These are phyloP conservation scores for Smutsia temminckii DNA, from an alignment of 2,797 vertebrate genomes.

Conservation along the genomic window DNA sequence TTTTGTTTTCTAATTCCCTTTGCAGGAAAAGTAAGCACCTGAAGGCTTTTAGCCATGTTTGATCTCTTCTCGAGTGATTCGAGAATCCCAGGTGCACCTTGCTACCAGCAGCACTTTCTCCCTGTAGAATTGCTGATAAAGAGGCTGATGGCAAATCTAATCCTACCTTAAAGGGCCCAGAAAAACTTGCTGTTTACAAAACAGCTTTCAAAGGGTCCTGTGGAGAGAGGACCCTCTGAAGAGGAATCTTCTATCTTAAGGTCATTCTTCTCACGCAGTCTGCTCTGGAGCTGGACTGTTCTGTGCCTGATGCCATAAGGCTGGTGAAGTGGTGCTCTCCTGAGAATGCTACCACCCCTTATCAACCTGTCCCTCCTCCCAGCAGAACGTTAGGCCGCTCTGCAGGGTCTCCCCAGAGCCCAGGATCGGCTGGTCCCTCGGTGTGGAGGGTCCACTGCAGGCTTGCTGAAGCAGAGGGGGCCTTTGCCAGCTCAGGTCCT, in stretches of 20 bases:
- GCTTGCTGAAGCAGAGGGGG: not conserved
- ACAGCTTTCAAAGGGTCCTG: fast-evolving
- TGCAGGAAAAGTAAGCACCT: fast-evolving
- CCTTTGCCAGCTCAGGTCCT: fast-evolving
- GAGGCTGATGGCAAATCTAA: fast-evolving
- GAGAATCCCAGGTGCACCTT: not conserved
- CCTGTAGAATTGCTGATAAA: fast-evolving
- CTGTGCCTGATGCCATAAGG: fast-evolving
- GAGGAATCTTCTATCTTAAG: not conserved
- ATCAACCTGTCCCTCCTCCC: not conserved
- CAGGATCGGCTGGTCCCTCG: not conserved
- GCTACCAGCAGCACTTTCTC: fast-evolving
- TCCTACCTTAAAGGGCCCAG: not conserved
- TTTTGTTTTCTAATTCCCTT: not conserved
- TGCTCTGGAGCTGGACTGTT: not conserved
- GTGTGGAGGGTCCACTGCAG: fast-evolving
- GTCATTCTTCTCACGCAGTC: fast-evolving
- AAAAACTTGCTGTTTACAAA: not conserved
- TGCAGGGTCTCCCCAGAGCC: not conserved
- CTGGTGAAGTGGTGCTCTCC: fast-evolving
- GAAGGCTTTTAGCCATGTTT: not conserved
- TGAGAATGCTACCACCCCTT: not conserved
- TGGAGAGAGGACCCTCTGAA: fast-evolving
- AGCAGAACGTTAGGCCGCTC: not conserved
- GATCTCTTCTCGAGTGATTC: fast-evolving